Percentiles rank a stretch among this genome's conserved stretches.
These are phyloP conservation scores for Mechanitis mazaeus DNA, from an alignment of 2,888 invertebrate species.

Conservation along the genomic window DNA sequence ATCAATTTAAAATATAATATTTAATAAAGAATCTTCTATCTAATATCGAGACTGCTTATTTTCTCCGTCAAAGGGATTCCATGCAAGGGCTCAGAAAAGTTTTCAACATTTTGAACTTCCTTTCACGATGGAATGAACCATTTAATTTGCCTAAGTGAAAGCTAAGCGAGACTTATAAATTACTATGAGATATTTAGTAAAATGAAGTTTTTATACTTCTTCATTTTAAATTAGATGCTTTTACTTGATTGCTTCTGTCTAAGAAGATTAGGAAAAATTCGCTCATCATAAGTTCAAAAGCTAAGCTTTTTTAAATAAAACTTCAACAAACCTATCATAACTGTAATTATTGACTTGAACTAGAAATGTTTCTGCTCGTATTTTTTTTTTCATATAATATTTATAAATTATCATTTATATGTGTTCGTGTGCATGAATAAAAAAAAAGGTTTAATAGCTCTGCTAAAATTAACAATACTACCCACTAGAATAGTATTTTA, in stretches of 20 bases:
- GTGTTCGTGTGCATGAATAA: too few species aligned
- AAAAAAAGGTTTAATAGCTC: too few species aligned
- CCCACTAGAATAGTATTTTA: too few species aligned
- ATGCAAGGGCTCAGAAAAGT: slow-evolving; percentile 24
- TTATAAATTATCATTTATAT: too few species aligned
- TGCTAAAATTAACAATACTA: too few species aligned
- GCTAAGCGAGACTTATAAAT: slow-evolving; percentile 27
- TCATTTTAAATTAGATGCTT: slow-evolving; percentile 10
- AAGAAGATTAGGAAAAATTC: background rate
- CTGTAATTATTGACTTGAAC: too few species aligned
- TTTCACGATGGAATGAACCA: slow-evolving; percentile 26
- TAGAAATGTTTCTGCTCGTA: too few species aligned
- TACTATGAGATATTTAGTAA: slow-evolving; percentile 25
- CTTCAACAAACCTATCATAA: too few species aligned
- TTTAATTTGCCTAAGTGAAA: slow-evolving; percentile 36
- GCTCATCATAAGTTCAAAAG: too few species aligned
- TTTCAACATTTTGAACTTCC: slow-evolving; percentile 29
- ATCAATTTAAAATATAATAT: too few species aligned
- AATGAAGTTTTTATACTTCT: slow-evolving; percentile 19
- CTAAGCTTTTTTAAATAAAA: too few species aligned
- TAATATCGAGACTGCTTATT: slow-evolving; percentile 3
- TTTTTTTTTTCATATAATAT: too few species aligned
- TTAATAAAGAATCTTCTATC: background rate
- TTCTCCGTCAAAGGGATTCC: slow-evolving; percentile 28
- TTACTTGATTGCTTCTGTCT: slow-evolving; percentile 6